Evolutionary conservation across 2,797 vertebrate species (phyloP).

Genomic region (Onychomys leucogaster): DNA sequence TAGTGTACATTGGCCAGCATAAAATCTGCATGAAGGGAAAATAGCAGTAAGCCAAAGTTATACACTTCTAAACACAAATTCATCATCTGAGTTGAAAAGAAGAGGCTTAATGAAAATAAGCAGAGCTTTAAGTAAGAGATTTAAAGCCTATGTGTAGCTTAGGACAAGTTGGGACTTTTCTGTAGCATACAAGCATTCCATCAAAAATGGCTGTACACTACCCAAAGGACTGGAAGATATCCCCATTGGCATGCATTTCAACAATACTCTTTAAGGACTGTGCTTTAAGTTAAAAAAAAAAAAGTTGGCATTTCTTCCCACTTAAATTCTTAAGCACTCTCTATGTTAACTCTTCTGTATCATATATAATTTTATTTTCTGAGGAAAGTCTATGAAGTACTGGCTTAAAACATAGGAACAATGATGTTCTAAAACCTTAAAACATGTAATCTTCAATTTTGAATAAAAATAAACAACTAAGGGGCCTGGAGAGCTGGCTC

Average conservation of each 20-base stretch:
- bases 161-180: conserved; percentile 69
- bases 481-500: neutral
- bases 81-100: conserved; percentile 68
- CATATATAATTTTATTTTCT: conserved; percentile 11
- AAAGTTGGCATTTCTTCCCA: neutral
- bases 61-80: conserved; percentile 77
- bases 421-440: neutral
- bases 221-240: neutral
- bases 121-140: conserved; percentile 75
- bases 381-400: neutral
- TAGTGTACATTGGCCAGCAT: conserved; percentile 41
- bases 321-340: neutral
- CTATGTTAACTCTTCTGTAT: neutral
- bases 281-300: neutral
- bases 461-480: neutral
- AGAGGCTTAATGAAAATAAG: conserved; percentile 78
- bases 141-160: conserved; percentile 71
- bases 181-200: neutral
- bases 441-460: neutral
- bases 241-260: neutral
- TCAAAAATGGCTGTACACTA: neutral
- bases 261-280: neutral
- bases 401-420: neutral
- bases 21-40: conserved; percentile 67
- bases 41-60: conserved; percentile 74